Conservation (phyloP, 2,888 invertebrate species). For the Desoria tigrina region DNA sequence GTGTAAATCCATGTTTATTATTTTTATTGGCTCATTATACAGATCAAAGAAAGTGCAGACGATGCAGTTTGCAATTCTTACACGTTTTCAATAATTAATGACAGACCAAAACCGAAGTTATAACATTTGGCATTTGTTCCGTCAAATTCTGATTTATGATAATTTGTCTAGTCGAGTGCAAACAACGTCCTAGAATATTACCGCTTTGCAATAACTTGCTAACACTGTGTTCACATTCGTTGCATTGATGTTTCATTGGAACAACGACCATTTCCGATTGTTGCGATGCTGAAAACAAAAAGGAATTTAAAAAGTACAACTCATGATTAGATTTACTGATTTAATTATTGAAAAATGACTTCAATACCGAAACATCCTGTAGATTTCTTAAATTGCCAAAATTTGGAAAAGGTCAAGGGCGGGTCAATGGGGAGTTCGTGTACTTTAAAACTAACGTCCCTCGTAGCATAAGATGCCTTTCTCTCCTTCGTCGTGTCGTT, state of each 20-base stretch:
- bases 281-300: neutral
- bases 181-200: too few species aligned
- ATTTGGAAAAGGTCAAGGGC: neutral
- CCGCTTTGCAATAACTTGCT: too few species aligned
- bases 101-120: slow-evolving; percentile 4
- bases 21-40: too few species aligned
- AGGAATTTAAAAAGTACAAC: neutral
- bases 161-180: neutral
- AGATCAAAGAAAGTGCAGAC: too few species aligned
- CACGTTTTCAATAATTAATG: too few species aligned
- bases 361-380: neutral
- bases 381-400: neutral
- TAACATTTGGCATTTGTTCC: slow-evolving; percentile 2
- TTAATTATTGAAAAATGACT: neutral
- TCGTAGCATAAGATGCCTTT: neutral
- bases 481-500: neutral
- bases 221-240: too few species aligned
- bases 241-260: neutral
- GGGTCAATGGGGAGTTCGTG: neutral
- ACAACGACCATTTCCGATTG: neutral
- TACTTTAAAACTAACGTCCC: neutral
- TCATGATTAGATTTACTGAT: neutral
- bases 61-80: too few species aligned
- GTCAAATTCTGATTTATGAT: neutral
- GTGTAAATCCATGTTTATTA: too few species aligned